phyloP scores from a whole-genome alignment of 2,888 invertebrate species.

The Drosophila demipolita region DNA sequence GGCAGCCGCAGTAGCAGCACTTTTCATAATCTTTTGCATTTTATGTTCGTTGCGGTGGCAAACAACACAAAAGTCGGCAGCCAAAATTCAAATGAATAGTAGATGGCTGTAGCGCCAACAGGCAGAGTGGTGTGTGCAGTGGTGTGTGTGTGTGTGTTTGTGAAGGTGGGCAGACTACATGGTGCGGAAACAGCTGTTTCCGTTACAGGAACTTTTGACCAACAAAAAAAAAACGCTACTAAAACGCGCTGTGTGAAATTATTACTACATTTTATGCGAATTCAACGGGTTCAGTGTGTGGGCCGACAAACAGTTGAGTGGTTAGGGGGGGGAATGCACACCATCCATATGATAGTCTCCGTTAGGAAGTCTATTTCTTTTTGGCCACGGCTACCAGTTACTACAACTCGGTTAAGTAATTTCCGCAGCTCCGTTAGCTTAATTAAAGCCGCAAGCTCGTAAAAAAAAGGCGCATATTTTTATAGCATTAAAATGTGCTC shows the following conservation, averaged over 20 bases:
- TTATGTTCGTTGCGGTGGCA: slow-evolving; percentile 68
- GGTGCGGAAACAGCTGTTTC: slow-evolving; percentile 75
- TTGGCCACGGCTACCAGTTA: slow-evolving; percentile 13
- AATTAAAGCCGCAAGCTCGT: slow-evolving; percentile 59
- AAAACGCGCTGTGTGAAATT: slow-evolving; percentile 57
- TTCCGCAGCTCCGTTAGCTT: slow-evolving; percentile 49
- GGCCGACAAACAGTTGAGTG: slow-evolving; percentile 12
- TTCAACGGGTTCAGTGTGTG: slow-evolving; percentile 67
- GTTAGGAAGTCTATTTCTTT: slow-evolving; percentile 4
- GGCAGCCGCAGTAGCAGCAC: slow-evolving; percentile 56
- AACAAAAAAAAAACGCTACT: slow-evolving; percentile 18
- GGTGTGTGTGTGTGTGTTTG: not conserved
- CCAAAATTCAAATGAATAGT: slow-evolving; percentile 79
- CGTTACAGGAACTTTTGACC: slow-evolving; percentile 59
- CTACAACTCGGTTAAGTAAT: slow-evolving; percentile 38
- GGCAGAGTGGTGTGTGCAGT: slow-evolving; percentile 5
- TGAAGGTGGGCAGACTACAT: not conserved
- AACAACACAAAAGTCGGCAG: slow-evolving; percentile 54
- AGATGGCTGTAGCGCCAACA: slow-evolving; percentile 56
- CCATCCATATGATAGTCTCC: slow-evolving; percentile 17
- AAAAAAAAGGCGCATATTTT: slow-evolving; percentile 49
- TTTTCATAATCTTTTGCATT: slow-evolving; percentile 78
- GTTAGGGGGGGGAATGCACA: slow-evolving; percentile 16
- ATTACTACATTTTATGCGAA: slow-evolving; percentile 78
- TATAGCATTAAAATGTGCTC: slow-evolving; percentile 30